Percentiles rank a stretch among this genome's conserved stretches.
These are phyloP conservation scores for Gymnosoma rotundatum DNA, from an alignment of 2,888 invertebrate genomes.

Conservation along the genomic window DNA sequence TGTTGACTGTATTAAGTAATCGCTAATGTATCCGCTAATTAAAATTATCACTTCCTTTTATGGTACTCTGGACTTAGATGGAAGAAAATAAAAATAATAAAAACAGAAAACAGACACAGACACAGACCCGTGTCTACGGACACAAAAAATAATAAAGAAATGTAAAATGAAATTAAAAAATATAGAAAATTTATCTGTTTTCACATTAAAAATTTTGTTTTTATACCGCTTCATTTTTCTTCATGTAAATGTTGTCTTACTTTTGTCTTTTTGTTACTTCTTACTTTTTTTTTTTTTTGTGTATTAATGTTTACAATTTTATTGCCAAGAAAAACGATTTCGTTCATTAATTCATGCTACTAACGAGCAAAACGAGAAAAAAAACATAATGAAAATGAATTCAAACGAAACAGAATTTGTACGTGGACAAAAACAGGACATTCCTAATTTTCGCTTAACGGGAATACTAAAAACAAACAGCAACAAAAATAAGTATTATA, in stretches of 20 bases:
- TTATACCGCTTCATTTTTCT: constrained; percentile 5
- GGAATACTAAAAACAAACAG: background rate
- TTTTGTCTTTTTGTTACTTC: too few species aligned
- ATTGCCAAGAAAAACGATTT: constrained; percentile 59
- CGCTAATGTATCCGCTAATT: constrained; percentile 63
- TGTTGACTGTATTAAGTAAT: constrained; percentile 9
- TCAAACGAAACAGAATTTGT: constrained; percentile 23
- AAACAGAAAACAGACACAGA: background rate
- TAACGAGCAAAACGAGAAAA: constrained; percentile 41
- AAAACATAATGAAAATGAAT: constrained; percentile 29
- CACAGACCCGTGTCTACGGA: too few species aligned
- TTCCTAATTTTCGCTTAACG: background rate
- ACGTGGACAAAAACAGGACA: background rate
- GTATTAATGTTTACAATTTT: constrained; percentile 35
- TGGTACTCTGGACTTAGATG: background rate
- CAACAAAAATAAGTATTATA: constrained; percentile 2
- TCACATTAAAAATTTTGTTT: constrained; percentile 25
- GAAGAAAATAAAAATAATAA: background rate
- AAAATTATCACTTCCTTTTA: constrained; percentile 64
- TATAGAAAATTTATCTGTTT: constrained; percentile 38
- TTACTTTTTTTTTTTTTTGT: constrained; percentile 11
- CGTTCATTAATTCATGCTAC: constrained; percentile 62
- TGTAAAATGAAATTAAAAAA: constrained; percentile 2
- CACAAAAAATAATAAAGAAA: background rate
- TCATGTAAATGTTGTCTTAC: constrained; percentile 4